Conservation (phyloP, 2,113 vertebrate species). For the Melierax canorus region DNA sequence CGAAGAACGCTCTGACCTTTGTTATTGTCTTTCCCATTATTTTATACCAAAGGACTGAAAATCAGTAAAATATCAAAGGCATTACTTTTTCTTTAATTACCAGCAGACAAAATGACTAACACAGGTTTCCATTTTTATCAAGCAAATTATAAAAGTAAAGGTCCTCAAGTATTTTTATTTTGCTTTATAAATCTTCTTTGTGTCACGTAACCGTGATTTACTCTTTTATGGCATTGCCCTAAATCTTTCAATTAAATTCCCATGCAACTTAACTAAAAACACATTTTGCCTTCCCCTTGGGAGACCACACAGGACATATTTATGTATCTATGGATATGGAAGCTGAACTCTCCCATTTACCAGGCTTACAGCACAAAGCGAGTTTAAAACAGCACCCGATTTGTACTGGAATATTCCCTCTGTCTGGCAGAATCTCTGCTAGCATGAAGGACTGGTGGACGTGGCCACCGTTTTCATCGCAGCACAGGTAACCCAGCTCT, state of each 20-base stretch:
- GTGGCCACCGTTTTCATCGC: rapidly evolving
- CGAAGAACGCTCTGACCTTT: neutral
- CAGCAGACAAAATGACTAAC: neutral
- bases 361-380: neutral
- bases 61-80: neutral
- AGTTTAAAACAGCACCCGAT: neutral
- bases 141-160: neutral
- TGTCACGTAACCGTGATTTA: neutral
- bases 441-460: rapidly evolving
- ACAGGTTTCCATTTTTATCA: neutral
- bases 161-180: constrained; percentile 29
- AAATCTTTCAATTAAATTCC: constrained; percentile 57
- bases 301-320: constrained; percentile 45
- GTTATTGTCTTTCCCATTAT: neutral
- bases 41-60: neutral
- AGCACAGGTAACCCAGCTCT: neutral
- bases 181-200: constrained; percentile 12
- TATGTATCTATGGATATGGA: neutral
- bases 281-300: constrained; percentile 32
- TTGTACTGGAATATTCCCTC: neutral
- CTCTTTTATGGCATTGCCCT: neutral
- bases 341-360: neutral
- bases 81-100: neutral
- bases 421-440: neutral
- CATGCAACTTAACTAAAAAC: constrained; percentile 54